Base-by-base conservation (phyloP, 1,140 invertebrate genomes). In the Harpegnathos saltator region DNA sequence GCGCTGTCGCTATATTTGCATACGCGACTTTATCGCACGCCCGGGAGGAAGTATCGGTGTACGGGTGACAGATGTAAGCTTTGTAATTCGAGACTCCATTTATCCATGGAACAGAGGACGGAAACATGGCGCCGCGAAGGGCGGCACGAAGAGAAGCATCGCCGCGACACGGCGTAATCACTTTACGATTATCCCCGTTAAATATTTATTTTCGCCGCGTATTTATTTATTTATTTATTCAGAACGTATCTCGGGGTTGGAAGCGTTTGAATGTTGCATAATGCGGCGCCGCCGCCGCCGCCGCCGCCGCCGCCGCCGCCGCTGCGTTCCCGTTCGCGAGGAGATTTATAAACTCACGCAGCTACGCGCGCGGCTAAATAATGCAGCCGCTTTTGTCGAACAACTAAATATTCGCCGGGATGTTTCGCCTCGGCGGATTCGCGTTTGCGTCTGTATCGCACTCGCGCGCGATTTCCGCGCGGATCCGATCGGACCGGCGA, bases 221-320 rank as follows among this genome's bases (percentile, higher is more conserved):
- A 71, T 68, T 56, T 24, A 29, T 56, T 24, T 68, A 58, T 80
- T 75, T 19, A 73, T 59, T 59, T 38, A 73, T 61, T 44, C 38
- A 44, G 61, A 73, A 74, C 58, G 11, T 5, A 9, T 14, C 24
- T n/a, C 12, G 12, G 9, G 15, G 56, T 56, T 54, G 15, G 38
- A 9, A 44, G 66, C 14, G 15, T 66, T 38, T 66, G 24, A 50
- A 12, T 22, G 62, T 54, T 9, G 33, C 29, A 54, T 14, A 52
- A 38, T 52, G 11, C 19, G 38, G 11, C 38, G 38, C 38, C 38
- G 38, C 38, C 38, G 7, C 9, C 38, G 38, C 7, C 38, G 38
- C 38, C 38, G 38, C 7, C 38, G 38, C 4, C 0, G 4, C 22
- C 54, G n/a, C 19, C 19, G 15, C n/a, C n/a, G n/a, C n/a, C n/a